Conservation (phyloP, 2,888 invertebrate species). For the Drosophila colorata region DNA sequence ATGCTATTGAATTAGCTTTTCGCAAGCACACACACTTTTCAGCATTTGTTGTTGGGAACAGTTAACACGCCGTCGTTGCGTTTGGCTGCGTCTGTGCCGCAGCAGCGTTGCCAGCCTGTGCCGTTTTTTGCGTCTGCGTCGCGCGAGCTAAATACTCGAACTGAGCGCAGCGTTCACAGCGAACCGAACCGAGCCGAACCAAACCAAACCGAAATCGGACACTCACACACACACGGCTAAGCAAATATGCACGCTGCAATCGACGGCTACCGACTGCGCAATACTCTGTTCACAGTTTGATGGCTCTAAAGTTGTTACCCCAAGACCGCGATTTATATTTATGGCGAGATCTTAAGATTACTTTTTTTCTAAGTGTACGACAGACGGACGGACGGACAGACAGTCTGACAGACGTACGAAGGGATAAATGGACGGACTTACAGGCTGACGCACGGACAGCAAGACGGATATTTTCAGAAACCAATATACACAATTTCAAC, state of each 20-base stretch:
- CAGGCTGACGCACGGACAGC: too few species aligned
- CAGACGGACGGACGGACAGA: too few species aligned
- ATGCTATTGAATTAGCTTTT: neutral
- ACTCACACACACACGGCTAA: neutral
- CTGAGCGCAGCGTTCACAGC: slow-evolving; percentile 50
- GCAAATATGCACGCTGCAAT: too few species aligned
- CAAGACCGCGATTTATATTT: too few species aligned
- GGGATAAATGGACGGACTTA: too few species aligned
- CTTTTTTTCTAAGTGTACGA: too few species aligned
- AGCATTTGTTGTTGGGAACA: slow-evolving; percentile 42
- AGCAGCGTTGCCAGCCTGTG: slow-evolving; percentile 58
- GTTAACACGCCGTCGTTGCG: slow-evolving; percentile 26
- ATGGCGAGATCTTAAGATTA: too few species aligned
- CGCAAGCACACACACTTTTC: slow-evolving; percentile 32
- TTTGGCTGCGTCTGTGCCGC: slow-evolving; percentile 23
- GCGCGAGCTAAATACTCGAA: slow-evolving; percentile 77
- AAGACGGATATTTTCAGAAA: neutral
- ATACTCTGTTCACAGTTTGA: too few species aligned
- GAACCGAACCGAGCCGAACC: slow-evolving; percentile 18
- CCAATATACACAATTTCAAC: neutral
- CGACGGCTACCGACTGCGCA: too few species aligned
- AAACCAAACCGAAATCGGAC: neutral
- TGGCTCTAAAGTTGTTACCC: too few species aligned
- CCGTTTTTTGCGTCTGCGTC: slow-evolving; percentile 58
- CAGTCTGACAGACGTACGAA: too few species aligned